Evolutionary conservation across 1,140 invertebrate species (phyloP).

Genomic region (Helicoverpa zea): DNA sequence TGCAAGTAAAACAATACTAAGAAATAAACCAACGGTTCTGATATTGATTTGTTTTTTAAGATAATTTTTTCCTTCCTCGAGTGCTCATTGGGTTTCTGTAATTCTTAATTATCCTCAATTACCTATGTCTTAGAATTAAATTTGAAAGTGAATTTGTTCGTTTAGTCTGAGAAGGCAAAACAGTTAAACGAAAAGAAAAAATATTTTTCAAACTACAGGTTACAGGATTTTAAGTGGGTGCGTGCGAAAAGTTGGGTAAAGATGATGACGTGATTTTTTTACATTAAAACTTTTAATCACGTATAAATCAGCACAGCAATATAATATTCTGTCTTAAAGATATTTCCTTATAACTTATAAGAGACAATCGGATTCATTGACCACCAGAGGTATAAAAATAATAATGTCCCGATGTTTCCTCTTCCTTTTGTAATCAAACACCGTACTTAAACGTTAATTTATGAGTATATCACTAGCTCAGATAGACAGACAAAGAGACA

Average conservation of each 20-base stretch:
- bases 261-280: background rate
- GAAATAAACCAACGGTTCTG: background rate
- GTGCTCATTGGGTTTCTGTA: background rate
- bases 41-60: background rate
- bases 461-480: background rate
- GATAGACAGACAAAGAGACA: background rate
- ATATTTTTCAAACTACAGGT: too few species aligned
- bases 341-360: background rate
- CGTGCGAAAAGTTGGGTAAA: too few species aligned
- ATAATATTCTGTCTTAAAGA: background rate
- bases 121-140: too few species aligned
- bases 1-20: background rate
- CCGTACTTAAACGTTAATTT: background rate
- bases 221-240: too few species aligned
- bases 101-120: too few species aligned
- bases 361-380: background rate
- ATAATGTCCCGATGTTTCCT: background rate
- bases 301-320: background rate
- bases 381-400: background rate
- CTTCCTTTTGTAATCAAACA: conserved; percentile 3
- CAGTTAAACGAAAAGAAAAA: too few species aligned
- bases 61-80: background rate
- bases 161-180: too few species aligned
- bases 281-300: too few species aligned
- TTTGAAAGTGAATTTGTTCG: too few species aligned